Conservation (phyloP, 2,888 invertebrate species). For the Argyresthia albistria region DNA sequence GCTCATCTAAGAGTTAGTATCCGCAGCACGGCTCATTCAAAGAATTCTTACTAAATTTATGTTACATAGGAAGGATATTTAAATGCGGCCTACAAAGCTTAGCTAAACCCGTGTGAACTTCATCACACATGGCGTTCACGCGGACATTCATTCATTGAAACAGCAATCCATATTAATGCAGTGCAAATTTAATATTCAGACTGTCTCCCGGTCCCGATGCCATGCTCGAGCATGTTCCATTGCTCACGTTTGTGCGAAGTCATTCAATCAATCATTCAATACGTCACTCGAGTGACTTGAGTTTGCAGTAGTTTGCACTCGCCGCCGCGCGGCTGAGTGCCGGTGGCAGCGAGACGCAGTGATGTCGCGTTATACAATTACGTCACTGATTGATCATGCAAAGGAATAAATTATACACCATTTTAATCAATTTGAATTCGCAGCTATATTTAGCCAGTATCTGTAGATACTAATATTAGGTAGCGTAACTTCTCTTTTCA, state of each 20-base stretch:
- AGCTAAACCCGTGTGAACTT: constrained; percentile 68
- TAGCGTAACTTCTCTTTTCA: too few relatives aligned
- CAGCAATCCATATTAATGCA: constrained; percentile 71
- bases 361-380: too few relatives aligned
- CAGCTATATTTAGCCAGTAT: too few relatives aligned
- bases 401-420: neutral
- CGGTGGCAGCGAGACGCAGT: too few relatives aligned
- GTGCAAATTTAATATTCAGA: constrained; percentile 71
- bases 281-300: too few relatives aligned
- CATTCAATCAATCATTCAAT: too few relatives aligned
- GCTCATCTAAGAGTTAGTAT: constrained; percentile 36
- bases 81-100: constrained; percentile 67
- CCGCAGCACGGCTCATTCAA: constrained; percentile 60
- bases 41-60: constrained; percentile 64
- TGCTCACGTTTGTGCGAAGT: constrained; percentile 58
- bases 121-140: constrained; percentile 68
- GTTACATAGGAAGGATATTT: constrained; percentile 70
- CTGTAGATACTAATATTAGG: too few relatives aligned
- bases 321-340: too few relatives aligned
- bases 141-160: constrained; percentile 68
- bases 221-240: constrained; percentile 48
- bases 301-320: too few relatives aligned
- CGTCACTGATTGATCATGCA: too few relatives aligned
- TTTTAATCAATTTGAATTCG: neutral
- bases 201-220: constrained; percentile 60